Conservation (phyloP, 2,113 vertebrate species). For the Calidris pygmaea region DNA sequence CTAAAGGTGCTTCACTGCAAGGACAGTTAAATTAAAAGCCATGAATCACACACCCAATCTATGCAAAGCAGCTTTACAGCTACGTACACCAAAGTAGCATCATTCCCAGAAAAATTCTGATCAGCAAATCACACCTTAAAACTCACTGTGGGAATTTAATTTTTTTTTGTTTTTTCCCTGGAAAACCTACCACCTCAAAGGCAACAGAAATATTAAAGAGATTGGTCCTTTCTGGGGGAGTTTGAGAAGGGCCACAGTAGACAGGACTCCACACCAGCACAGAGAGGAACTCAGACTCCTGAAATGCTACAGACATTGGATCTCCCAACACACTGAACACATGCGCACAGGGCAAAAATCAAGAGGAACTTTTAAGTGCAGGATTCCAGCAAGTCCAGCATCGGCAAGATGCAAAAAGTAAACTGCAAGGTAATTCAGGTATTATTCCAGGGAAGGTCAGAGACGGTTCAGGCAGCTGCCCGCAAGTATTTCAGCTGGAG, state of each 20-base stretch:
- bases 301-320: background rate
- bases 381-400: conserved; percentile 24
- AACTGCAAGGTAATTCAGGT: conserved; percentile 15
- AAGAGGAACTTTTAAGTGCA: background rate
- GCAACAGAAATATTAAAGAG: background rate
- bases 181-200: background rate
- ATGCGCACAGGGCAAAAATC: background rate
- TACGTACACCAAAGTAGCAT: background rate
- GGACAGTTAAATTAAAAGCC: conserved; percentile 14
- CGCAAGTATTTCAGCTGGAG: background rate
- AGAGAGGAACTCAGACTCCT: background rate
- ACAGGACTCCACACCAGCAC: background rate
- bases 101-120: background rate
- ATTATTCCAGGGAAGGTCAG: background rate
- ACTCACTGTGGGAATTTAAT: background rate
- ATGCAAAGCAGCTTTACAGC: background rate
- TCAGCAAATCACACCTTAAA: conserved; percentile 17
- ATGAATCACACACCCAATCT: background rate
- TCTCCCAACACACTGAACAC: background rate
- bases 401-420: background rate
- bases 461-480: background rate
- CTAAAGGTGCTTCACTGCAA: background rate
- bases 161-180: background rate
- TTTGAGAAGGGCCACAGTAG: background rate
- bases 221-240: conserved; percentile 42